Percentiles rank a stretch among this genome's conserved stretches.
These are phyloP conservation scores for Agriopis leucophaearia DNA, from an alignment of 2,888 invertebrate genomes.

Conservation along the genomic window DNA sequence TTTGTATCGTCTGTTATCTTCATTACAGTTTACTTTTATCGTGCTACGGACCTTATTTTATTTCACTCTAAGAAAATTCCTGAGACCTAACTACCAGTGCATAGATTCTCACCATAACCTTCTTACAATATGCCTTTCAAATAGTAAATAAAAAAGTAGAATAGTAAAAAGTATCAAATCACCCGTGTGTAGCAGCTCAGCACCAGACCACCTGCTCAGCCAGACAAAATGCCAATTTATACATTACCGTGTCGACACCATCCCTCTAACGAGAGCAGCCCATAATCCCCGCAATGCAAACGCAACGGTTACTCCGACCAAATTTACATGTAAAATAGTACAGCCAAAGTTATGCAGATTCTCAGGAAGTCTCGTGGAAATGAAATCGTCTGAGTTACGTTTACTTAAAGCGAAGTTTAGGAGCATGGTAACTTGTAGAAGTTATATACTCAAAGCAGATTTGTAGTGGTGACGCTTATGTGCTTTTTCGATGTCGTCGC, in stretches of 20 bases:
- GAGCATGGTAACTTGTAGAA: slow-evolving; percentile 1
- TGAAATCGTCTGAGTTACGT: slow-evolving; percentile 57
- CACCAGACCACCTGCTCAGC: slow-evolving; percentile 24
- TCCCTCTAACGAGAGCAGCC: slow-evolving; percentile 40
- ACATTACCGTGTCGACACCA: slow-evolving; percentile 42
- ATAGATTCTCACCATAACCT: no score
- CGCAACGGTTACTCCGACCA: slow-evolving; percentile 45
- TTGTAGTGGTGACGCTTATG: neutral
- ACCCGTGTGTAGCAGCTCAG: slow-evolving; percentile 20
- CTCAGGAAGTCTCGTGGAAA: slow-evolving; percentile 61
- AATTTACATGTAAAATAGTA: slow-evolving; percentile 59
- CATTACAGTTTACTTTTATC: no score
- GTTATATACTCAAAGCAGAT: neutral
- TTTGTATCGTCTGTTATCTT: no score
- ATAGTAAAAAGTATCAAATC: neutral
- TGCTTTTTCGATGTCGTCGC: no score
- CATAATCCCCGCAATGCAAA: slow-evolving; percentile 45
- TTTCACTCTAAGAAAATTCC: no score
- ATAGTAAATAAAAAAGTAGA: neutral
- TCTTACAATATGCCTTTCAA: no score
- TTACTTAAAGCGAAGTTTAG: slow-evolving; percentile 9
- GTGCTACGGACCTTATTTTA: no score
- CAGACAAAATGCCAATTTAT: slow-evolving; percentile 43
- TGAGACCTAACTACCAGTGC: no score
- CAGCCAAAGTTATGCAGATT: slow-evolving; percentile 61